A percentile compares a stretch with the other conserved stretches of the same genome.
Conservation (phyloP, 2,797 vertebrate species). For the Enteromius mattozi region DNA sequence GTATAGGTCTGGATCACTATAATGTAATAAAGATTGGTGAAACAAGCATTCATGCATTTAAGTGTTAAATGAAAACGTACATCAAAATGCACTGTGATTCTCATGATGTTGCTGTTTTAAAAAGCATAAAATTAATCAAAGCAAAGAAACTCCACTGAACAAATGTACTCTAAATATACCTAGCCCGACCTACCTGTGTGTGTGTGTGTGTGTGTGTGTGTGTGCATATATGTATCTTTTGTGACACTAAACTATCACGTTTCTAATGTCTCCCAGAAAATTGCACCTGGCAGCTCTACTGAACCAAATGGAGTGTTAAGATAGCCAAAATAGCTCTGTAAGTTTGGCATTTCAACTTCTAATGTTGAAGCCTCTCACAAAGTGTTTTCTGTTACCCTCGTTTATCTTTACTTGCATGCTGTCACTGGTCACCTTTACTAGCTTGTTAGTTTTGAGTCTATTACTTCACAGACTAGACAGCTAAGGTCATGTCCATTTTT, state of each 20-base stretch:
- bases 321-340: slow-evolving; percentile 47
- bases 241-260: slow-evolving; percentile 16
- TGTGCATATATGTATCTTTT: neutral
- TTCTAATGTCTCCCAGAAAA: slow-evolving; percentile 41
- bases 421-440: slow-evolving; percentile 32
- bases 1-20: too few relatives aligned
- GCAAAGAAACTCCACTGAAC: too few relatives aligned
- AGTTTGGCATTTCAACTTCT: slow-evolving; percentile 47
- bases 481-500: neutral
- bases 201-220: neutral
- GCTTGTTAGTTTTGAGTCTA: neutral
- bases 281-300: slow-evolving; percentile 33
- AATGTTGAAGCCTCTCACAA: slow-evolving; percentile 49
- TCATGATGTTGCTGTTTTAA: too few relatives aligned
- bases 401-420: slow-evolving; percentile 42
- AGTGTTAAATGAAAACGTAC: too few relatives aligned
- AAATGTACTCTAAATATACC: too few relatives aligned
- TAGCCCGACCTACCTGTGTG: too few relatives aligned
- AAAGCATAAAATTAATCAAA: too few relatives aligned
- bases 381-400: slow-evolving; percentile 44
- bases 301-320: slow-evolving; percentile 56
- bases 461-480: neutral
- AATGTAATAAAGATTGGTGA: too few relatives aligned
- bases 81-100: too few relatives aligned
- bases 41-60: too few relatives aligned